Percentiles rank a stretch among this genome's conserved stretches.
Evolutionary conservation across 2,888 invertebrate species (phyloP).

Genomic region (Mythimna vitellina): DNA sequence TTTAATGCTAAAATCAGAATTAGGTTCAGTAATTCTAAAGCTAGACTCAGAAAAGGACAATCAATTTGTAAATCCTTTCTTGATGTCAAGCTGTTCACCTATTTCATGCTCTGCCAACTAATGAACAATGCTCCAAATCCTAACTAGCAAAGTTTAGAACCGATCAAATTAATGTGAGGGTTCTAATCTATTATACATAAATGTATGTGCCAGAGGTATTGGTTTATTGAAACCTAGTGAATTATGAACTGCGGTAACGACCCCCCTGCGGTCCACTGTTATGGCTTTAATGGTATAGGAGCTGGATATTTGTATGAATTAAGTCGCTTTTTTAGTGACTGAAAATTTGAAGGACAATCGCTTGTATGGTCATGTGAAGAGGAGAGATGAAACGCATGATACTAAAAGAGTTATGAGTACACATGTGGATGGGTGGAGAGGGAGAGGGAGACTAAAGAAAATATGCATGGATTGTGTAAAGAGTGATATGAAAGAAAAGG

Average conservation of each 20-base stretch:
- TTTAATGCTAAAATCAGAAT: too few species aligned
- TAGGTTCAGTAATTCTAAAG: too few species aligned
- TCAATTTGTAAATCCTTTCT: neutral
- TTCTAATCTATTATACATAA: constrained; percentile 56
- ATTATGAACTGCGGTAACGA: constrained; percentile 46
- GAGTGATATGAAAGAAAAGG: too few species aligned
- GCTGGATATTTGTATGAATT: neutral
- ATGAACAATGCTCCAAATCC: constrained; percentile 39
- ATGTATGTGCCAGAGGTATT: constrained; percentile 35
- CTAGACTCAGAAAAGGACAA: too few species aligned
- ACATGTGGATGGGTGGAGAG: too few species aligned
- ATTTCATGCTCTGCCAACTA: constrained; percentile 18
- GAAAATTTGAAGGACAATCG: too few species aligned
- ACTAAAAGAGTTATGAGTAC: too few species aligned
- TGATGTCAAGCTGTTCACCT: neutral
- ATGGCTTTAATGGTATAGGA: neutral
- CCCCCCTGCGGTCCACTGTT: constrained; percentile 42
- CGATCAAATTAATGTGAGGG: constrained; percentile 56
- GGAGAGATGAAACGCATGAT: too few species aligned
- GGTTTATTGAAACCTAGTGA: constrained; percentile 61
- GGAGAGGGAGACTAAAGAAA: too few species aligned
- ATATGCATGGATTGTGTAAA: too few species aligned
- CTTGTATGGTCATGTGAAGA: too few species aligned
- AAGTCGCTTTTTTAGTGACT: neutral
- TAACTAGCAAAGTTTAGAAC: constrained; percentile 50